These are phyloP conservation scores for Aphelocoma californica DNA, from an alignment of 2,797 vertebrate species.

Conservation along the genomic window DNA sequence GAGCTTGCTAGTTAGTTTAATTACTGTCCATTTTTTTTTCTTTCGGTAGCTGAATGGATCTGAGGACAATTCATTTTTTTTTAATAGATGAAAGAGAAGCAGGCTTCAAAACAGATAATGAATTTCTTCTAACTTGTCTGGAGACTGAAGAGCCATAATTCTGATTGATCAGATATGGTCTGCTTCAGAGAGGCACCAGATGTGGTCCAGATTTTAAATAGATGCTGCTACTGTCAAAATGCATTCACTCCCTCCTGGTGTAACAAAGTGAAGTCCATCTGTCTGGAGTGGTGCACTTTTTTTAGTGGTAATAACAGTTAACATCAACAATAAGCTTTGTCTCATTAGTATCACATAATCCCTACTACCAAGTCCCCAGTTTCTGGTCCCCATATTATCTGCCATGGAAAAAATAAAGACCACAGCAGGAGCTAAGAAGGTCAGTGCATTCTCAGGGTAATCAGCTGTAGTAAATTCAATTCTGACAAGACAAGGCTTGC, in stretches of 20 bases:
- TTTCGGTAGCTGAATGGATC: conserved; percentile 16
- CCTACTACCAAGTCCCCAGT: conserved; percentile 54
- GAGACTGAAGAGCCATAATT: conserved; percentile 39
- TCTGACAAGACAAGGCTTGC: conserved; percentile 73
- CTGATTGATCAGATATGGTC: conserved; percentile 65
- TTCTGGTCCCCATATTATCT: conserved; percentile 68
- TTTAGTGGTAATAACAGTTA: conserved; percentile 67
- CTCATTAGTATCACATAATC: conserved; percentile 73
- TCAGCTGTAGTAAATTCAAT: conserved; percentile 76
- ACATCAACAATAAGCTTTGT: conserved; percentile 66
- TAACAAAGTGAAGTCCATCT: conserved; percentile 65
- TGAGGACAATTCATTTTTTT: conserved; percentile 30
- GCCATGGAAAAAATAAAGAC: conserved; percentile 61
- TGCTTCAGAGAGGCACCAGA: conserved; percentile 55
- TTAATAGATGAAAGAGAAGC: conserved; percentile 47
- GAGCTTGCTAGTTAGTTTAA: conserved; percentile 32
- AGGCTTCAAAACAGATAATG: conserved; percentile 55
- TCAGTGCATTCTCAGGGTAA: conserved; percentile 77
- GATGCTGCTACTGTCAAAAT: conserved; percentile 56
- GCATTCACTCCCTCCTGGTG: conserved; percentile 40
- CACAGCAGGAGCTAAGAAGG: conserved; percentile 75
- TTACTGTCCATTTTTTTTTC: not conserved
- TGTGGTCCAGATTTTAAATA: conserved; percentile 64
- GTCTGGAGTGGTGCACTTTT: conserved; percentile 44
- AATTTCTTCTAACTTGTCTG: conserved; percentile 50